These are phyloP conservation scores for Silurus meridionalis DNA, from an alignment of 2,113 vertebrate genomes.

Conservation along the genomic window DNA sequence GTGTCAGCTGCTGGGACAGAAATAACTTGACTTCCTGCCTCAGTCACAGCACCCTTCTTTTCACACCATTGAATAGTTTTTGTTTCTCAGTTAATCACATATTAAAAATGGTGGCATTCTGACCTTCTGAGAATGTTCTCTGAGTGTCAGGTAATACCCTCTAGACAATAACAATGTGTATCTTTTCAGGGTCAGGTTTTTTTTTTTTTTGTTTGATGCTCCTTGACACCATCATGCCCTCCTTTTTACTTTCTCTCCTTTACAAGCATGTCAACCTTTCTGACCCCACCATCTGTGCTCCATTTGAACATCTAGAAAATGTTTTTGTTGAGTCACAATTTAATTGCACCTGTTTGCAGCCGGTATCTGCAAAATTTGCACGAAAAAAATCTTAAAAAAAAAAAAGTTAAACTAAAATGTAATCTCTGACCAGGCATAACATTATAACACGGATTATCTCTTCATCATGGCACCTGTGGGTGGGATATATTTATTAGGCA, in stretches of 20 bases:
- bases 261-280: background rate
- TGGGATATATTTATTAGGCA: too few species aligned
- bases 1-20: slow-evolving; percentile 67
- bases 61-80: slow-evolving; percentile 40
- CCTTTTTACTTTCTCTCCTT: slow-evolving; percentile 5
- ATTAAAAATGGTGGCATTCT: background rate
- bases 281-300: background rate
- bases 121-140: background rate
- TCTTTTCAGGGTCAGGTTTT: background rate
- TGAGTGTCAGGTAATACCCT: background rate
- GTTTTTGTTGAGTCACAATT: slow-evolving; percentile 10
- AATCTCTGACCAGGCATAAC: too few species aligned
- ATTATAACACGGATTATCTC: background rate
- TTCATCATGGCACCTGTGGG: background rate
- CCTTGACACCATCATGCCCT: background rate
- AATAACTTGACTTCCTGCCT: slow-evolving; percentile 60
- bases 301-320: background rate
- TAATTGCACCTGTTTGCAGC: slow-evolving; percentile 13
- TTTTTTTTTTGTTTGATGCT: background rate
- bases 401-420: too few species aligned
- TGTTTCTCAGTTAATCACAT: background rate
- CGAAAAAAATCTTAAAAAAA: too few species aligned
- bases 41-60: slow-evolving; percentile 55
- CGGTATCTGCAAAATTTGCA: too few species aligned
- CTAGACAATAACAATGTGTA: background rate